Base-by-base conservation (phyloP, 2,797 vertebrate genomes). In the Pipistrellus nathusii region DNA sequence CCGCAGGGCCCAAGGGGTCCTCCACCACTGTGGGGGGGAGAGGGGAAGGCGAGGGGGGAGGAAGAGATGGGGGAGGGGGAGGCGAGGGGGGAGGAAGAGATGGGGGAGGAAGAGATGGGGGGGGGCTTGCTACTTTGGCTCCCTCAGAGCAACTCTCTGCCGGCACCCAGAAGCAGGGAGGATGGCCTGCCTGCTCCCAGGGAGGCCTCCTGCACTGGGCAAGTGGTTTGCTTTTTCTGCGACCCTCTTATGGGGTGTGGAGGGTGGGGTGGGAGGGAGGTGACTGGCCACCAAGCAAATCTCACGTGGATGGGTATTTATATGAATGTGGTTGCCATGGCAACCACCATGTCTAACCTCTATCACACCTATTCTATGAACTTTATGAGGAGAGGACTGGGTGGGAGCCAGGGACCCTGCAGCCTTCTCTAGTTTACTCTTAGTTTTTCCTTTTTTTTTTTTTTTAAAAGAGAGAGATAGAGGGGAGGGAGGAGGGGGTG, bases 301-400 rank as follows among this genome's bases (percentile, higher is more conserved):
- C 80, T 77, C 55, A 8, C 1, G 13, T 0, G 15, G 71, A 66
- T 53, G 51, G 83, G 86, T 77, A 71, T 55, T 2, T 20, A 71
- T 46, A 93, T 46, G 21, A 62, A 82, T 72, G 72, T 75, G 76
- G 95, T 96, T 87, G 68, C 94, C n/a, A 72, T 87, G 71, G 94
- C 68, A 95, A 94, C 90, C 55, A 21, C 44, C 81, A 69, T 64
- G 73, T 62, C 66, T 90, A 57, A 41, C 71, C 32, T 87, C 53
- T 66, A 41, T 62, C 41, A 75, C 51, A 38, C 14, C 25, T n/a
- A 44, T 81, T 85, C 87, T 25, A 18, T n/a, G 88, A 93, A 68
- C 35, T 11, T 21, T 3, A 82, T 21, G 72, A 35, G 66, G n/a
- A 71, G 18, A n/a, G 46, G 27, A 2, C 69, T 17, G n/a, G 35